Percentiles rank a stretch among this genome's conserved stretches.
Evolutionary conservation across 2,113 vertebrate species (phyloP).

Genomic region (Halichoeres trimaculatus): DNA sequence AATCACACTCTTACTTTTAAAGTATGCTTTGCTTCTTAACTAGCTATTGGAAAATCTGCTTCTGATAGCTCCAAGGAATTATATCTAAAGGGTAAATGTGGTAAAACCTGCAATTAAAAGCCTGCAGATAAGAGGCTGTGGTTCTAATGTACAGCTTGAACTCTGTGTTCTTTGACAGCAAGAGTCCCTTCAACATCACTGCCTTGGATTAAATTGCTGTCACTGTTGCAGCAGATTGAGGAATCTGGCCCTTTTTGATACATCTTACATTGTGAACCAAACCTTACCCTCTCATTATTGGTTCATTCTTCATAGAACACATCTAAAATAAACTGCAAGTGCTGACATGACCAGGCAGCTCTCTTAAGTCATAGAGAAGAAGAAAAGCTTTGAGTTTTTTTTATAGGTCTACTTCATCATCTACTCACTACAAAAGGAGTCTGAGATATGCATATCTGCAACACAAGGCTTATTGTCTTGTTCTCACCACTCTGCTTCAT

Average conservation of each 20-base stretch:
- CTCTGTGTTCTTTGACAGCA: slow-evolving; percentile 18
- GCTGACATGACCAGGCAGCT: not conserved
- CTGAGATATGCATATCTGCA: slow-evolving; percentile 40
- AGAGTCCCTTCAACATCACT: not conserved
- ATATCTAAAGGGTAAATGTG: not conserved
- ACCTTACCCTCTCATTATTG: not conserved
- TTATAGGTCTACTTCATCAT: slow-evolving; percentile 33
- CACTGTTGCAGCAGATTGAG: slow-evolving; percentile 22
- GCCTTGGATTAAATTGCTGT: slow-evolving; percentile 27
- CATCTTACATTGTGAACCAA: not conserved
- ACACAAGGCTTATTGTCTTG: slow-evolving; percentile 67
- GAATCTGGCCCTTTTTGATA: not conserved
- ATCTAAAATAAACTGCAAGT: not conserved
- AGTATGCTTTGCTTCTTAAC: no score
- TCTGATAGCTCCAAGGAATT: not conserved
- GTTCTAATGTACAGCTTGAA: not conserved
- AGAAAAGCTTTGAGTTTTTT: not conserved
- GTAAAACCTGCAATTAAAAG: slow-evolving; percentile 7
- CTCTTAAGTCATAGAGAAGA: not conserved
- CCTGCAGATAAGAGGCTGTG: not conserved
- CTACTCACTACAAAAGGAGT: slow-evolving; percentile 43
- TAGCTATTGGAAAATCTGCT: no score
- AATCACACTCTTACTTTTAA: no score
- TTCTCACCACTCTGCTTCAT: slow-evolving; percentile 64
- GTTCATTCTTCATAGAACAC: not conserved